phyloP scores from a whole-genome alignment of 2,888 invertebrate genomes.

The Stomorhina lunata region DNA sequence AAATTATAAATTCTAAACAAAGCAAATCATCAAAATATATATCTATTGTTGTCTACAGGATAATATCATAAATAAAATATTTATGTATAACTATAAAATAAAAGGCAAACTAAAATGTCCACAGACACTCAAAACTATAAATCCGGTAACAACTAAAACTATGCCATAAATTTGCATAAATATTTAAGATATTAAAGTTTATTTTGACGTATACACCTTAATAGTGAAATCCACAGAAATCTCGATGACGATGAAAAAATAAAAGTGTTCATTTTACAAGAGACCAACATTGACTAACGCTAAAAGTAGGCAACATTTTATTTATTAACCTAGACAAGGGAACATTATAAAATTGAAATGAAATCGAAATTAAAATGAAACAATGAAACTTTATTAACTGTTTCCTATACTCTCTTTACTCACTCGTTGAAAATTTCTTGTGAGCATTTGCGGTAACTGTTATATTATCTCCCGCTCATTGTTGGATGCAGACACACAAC shows the following conservation, averaged over 20 bases:
- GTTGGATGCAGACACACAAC: slow-evolving; percentile 38
- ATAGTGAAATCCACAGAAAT: too few relatives aligned
- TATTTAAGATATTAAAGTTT: neutral
- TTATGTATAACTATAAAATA: neutral
- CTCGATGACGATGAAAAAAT: too few relatives aligned
- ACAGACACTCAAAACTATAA: neutral
- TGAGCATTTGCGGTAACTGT: slow-evolving; percentile 32
- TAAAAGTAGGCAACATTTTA: neutral
- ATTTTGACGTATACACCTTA: neutral
- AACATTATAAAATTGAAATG: neutral
- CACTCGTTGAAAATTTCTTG: neutral
- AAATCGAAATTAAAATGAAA: neutral
- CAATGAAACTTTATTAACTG: neutral
- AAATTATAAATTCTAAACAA: neutral
- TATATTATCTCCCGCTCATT: too few relatives aligned
- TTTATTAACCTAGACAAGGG: neutral
- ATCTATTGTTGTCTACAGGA: neutral
- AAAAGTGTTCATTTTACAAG: too few relatives aligned
- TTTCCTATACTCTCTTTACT: neutral
- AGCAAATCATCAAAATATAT: neutral
- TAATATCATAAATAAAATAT: slow-evolving; percentile 9
- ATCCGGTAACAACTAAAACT: neutral
- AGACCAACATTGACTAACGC: slow-evolving; percentile 12
- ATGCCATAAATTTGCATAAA: slow-evolving; percentile 13
- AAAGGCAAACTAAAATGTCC: neutral